A percentile compares a stretch with the other conserved stretches of the same genome.
Evolutionary conservation across 2,888 invertebrate species (phyloP).

Genomic region (Cataglyphis cursor): DNA sequence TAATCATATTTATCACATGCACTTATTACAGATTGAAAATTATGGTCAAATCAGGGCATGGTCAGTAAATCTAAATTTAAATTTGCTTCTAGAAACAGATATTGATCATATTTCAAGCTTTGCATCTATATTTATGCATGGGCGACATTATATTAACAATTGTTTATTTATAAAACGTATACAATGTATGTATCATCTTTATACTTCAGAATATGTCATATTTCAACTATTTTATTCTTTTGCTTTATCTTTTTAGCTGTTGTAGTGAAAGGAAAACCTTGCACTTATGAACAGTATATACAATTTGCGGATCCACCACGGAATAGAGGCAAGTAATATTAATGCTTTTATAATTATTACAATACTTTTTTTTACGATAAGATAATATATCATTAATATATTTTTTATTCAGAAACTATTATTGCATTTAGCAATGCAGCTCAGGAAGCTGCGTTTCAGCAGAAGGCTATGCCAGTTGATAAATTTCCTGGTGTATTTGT

Average conservation of each 20-base stretch:
- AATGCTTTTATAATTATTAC: background rate
- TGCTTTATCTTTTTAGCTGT: slow-evolving; percentile 87
- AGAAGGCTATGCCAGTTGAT: slow-evolving; percentile 68
- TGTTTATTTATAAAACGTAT: slow-evolving; percentile 92
- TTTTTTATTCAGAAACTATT: background rate
- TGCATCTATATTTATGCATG: slow-evolving; percentile 91
- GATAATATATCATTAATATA: background rate
- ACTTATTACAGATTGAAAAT: slow-evolving; percentile 90
- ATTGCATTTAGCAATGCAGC: slow-evolving; percentile 76
- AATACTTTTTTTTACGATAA: background rate
- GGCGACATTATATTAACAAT: slow-evolving; percentile 92
- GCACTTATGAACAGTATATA: slow-evolving; percentile 86
- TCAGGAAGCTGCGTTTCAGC: slow-evolving; percentile 56
- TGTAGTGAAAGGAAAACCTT: slow-evolving; percentile 88
- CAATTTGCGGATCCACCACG: slow-evolving; percentile 54
- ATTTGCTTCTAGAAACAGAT: slow-evolving; percentile 92
- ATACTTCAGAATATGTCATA: background rate
- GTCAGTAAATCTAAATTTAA: slow-evolving; percentile 92
- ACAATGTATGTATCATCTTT: slow-evolving; percentile 90
- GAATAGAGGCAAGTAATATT: slow-evolving; percentile 70
- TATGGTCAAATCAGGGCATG: slow-evolving; percentile 93
- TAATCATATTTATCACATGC: slow-evolving; percentile 72
- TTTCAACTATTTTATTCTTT: slow-evolving; percentile 16
- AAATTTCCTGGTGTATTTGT: slow-evolving; percentile 80
- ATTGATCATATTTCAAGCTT: slow-evolving; percentile 92